Evolutionary conservation across 2,797 vertebrate species (phyloP).

Genomic region (Aeoliscus strigatus): DNA sequence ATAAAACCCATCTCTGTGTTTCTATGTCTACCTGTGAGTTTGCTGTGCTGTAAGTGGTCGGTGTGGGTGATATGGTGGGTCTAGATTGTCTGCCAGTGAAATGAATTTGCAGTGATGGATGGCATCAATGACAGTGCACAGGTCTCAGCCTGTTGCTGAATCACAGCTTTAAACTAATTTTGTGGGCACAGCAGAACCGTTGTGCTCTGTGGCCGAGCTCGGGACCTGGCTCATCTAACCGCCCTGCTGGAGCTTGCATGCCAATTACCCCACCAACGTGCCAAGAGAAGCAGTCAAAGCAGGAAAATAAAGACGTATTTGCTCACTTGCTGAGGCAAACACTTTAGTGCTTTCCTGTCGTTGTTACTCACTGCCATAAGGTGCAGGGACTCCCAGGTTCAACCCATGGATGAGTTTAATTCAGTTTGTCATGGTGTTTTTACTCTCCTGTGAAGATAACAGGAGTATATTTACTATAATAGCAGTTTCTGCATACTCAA

Average conservation of each 20-base stretch:
- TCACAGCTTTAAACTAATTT: constrained; percentile 54
- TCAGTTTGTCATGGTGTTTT: constrained; percentile 11
- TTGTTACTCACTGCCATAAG: constrained; percentile 19
- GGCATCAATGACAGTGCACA: constrained; percentile 35
- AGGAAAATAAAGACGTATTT: constrained; percentile 40
- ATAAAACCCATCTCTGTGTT: too few species aligned
- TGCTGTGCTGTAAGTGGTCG: constrained; percentile 1
- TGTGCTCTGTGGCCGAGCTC: constrained; percentile 47
- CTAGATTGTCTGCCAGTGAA: constrained; percentile 43
- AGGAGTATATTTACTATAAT: not conserved
- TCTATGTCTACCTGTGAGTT: too few species aligned
- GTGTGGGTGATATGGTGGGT: constrained; percentile 18
- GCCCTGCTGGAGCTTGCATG: constrained; percentile 54
- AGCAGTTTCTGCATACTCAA: constrained; percentile 10
- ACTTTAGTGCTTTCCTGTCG: constrained; percentile 20
- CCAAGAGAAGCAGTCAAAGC: constrained; percentile 30
- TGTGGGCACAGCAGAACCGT: constrained; percentile 54
- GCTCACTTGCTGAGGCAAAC: constrained; percentile 36
- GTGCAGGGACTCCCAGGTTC: not conserved
- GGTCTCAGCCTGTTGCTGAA: constrained; percentile 59
- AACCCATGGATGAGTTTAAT: constrained; percentile 18
- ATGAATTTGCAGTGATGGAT: constrained; percentile 60
- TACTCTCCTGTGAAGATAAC: not conserved
- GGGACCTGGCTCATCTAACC: constrained; percentile 43
- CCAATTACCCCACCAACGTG: constrained; percentile 48